Conservation (phyloP, 2,113 vertebrate genomes). For the Sebastes fasciatus region DNA sequence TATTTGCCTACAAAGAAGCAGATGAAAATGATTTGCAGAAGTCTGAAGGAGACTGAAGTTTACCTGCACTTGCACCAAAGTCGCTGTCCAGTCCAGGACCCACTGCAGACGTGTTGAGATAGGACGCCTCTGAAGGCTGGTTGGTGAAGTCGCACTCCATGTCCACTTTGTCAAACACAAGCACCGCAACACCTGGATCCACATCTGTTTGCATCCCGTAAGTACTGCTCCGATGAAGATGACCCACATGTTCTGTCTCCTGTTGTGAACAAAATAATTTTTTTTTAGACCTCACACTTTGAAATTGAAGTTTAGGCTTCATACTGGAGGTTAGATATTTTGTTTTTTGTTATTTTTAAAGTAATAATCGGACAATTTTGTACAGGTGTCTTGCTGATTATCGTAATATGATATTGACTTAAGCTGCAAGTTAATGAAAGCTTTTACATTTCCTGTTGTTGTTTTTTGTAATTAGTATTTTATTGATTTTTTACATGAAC, state of each 20-base stretch:
- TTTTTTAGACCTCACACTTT: background rate
- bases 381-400: background rate
- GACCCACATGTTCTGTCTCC: conserved; percentile 30
- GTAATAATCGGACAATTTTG: background rate
- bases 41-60: too few relatives aligned
- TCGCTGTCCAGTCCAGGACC: conserved; percentile 88
- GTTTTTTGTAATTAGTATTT: too few relatives aligned
- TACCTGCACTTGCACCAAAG: conserved; percentile 89
- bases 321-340: background rate
- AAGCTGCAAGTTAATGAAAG: background rate
- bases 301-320: too few relatives aligned
- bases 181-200: conserved; percentile 35
- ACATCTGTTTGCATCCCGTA: conserved; percentile 61
- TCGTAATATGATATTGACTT: background rate
- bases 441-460: background rate
- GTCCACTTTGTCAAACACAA: conserved; percentile 59
- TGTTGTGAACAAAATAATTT: conserved; percentile 19
- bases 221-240: conserved; percentile 70
- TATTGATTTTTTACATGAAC: too few relatives aligned
- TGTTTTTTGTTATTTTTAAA: background rate
- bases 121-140: conserved; percentile 59
- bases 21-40: background rate
- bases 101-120: conserved; percentile 65
- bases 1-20: too few relatives aligned
- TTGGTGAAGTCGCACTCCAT: conserved; percentile 74